Percentiles rank a stretch among this genome's conserved stretches.
These are phyloP conservation scores for Spheniscus humboldti DNA, from an alignment of 2,797 vertebrate species.

Conservation along the genomic window DNA sequence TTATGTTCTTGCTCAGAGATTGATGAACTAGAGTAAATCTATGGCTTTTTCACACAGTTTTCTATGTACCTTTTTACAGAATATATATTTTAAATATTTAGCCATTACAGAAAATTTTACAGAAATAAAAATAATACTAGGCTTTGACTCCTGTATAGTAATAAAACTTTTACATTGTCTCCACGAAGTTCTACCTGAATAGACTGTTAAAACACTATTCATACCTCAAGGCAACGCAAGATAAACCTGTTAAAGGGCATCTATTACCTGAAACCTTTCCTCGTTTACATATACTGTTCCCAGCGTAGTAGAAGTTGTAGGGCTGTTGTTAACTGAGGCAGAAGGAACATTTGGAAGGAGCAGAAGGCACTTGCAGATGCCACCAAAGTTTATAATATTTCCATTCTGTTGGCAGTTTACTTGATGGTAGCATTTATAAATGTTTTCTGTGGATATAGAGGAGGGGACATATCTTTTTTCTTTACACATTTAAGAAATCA, in stretches of 20 bases:
- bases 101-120: background rate
- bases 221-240: background rate
- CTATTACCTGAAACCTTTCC: background rate
- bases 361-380: background rate
- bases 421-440: background rate
- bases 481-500: background rate
- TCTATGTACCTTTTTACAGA: background rate
- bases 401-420: background rate
- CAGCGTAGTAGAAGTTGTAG: background rate
- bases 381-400: background rate
- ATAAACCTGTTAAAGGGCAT: background rate
- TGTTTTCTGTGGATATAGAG: background rate
- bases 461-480: background rate
- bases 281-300: accelerated
- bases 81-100: background rate
- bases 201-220: background rate
- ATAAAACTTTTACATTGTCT: background rate
- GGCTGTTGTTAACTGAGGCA: background rate
- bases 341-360: background rate
- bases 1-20: background rate
- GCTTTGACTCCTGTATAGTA: background rate
- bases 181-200: background rate
- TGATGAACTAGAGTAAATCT: background rate
- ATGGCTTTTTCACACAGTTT: background rate
- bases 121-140: background rate